A percentile compares a stretch with the other conserved stretches of the same genome.
Evolutionary conservation across 2,113 vertebrate species (phyloP).

Genomic region (Myanophis thanlyinensis): DNA sequence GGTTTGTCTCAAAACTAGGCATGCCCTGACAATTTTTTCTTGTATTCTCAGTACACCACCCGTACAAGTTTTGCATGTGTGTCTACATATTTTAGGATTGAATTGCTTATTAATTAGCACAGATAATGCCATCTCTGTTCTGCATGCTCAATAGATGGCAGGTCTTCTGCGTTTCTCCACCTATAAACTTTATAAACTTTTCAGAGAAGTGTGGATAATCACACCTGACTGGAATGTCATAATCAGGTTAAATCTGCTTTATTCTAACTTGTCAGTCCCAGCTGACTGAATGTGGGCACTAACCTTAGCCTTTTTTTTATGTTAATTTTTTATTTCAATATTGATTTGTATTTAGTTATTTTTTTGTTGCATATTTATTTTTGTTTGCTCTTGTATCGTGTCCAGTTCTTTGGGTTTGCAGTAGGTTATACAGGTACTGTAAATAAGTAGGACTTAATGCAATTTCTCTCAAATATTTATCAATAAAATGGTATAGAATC

Average conservation of each 20-base stretch:
- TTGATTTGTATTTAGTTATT: background rate
- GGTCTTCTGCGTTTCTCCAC: no score
- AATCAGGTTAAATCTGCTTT: background rate
- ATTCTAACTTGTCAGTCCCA: background rate
- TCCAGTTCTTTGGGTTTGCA: background rate
- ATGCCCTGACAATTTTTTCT: background rate
- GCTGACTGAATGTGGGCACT: background rate
- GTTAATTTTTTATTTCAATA: background rate
- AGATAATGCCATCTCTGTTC: background rate
- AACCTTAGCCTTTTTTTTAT: background rate
- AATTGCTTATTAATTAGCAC: background rate
- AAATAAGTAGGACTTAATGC: background rate
- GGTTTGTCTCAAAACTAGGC: background rate
- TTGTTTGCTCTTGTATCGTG: background rate
- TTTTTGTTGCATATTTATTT: background rate
- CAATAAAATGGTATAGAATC: background rate
- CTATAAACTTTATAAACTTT: no score
- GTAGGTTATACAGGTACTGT: background rate
- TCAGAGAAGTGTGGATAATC: background rate
- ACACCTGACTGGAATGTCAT: background rate
- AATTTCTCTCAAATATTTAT: background rate
- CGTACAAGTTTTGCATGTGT: background rate
- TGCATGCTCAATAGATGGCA: background rate
- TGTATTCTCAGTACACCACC: background rate
- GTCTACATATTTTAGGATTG: background rate